Conservation (phyloP, 2,797 vertebrate species). For the Hemibagrus guttatus region DNA sequence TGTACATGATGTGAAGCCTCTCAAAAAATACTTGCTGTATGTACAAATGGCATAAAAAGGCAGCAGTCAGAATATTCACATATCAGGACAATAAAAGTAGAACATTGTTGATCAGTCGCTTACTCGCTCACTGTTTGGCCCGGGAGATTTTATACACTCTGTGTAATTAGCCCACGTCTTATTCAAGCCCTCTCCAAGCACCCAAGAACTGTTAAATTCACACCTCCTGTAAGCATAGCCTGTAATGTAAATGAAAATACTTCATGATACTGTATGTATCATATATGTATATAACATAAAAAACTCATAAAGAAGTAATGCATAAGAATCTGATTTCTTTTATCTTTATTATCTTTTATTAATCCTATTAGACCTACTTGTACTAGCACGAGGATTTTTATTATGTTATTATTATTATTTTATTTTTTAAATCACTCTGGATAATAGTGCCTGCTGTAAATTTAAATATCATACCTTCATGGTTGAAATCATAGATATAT, state of each 20-base stretch:
- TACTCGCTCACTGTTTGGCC: conserved; percentile 78
- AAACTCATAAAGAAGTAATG: not conserved
- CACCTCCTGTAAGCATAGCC: conserved; percentile 83
- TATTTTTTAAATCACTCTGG: too few species aligned
- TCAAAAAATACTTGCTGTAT: conserved; percentile 84
- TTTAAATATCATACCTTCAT: conserved; percentile 77
- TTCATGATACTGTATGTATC: not conserved
- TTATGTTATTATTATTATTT: too few species aligned
- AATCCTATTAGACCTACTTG: not conserved
- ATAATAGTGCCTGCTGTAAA: not conserved
- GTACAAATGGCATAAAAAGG: conserved; percentile 1
- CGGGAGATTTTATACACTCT: conserved; percentile 81
- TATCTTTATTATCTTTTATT: too few species aligned
- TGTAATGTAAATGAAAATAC: conserved; percentile 52
- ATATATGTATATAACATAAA: not conserved
- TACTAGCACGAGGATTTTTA: too few species aligned
- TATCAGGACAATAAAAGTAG: not conserved
- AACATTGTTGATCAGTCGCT: conserved; percentile 37
- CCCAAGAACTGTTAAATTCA: conserved; percentile 83
- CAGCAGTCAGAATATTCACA: not conserved
- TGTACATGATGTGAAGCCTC: conserved; percentile 85
- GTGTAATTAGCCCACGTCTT: conserved; percentile 88
- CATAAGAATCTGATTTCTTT: not conserved
- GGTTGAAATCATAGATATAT: conserved; percentile 92
- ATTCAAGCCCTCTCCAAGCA: conserved; percentile 79